Conservation (phyloP, 2,797 vertebrate genomes). For the Distichodus sexfasciatus region DNA sequence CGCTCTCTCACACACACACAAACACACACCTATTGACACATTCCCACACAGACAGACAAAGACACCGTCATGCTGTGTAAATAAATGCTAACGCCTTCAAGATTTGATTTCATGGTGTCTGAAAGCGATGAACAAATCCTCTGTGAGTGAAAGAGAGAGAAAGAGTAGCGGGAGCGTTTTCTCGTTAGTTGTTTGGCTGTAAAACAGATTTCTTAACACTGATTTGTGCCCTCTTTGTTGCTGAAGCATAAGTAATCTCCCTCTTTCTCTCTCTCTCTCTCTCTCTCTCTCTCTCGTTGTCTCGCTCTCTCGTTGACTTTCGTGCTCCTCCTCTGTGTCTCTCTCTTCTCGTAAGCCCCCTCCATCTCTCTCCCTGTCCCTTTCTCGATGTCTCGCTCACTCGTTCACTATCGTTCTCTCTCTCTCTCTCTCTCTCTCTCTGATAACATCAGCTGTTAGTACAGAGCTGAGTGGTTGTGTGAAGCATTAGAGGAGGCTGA, state of each 20-base stretch:
- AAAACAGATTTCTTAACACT: conserved; percentile 32
- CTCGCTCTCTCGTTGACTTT: conserved; percentile 1
- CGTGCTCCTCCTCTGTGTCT: conserved; percentile 40
- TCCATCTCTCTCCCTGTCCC: conserved; percentile 50
- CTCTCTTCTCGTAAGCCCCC: too few relatives aligned
- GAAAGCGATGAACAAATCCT: background rate
- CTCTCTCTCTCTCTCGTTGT: conserved; percentile 20
- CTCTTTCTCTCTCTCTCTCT: conserved; percentile 51
- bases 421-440: background rate
- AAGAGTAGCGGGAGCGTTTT: conserved; percentile 27
- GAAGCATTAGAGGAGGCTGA: conserved; percentile 2
- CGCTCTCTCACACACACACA: background rate
- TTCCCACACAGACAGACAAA: background rate
- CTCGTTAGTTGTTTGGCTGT: conserved; percentile 30
- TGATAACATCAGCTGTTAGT: conserved; percentile 61
- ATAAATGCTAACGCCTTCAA: too few relatives aligned
- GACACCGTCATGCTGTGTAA: too few relatives aligned
- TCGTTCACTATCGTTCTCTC: background rate
- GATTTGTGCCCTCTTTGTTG: conserved; percentile 17
- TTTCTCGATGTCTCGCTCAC: background rate
- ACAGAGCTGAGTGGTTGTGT: conserved; percentile 14
- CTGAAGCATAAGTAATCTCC: conserved; percentile 27
- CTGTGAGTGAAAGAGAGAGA: conserved; percentile 9
- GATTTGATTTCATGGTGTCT: too few relatives aligned
- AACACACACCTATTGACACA: background rate